These are phyloP conservation scores for Nothocercus nigrocapillus DNA, from an alignment of 2,113 vertebrate species.

Conservation along the genomic window DNA sequence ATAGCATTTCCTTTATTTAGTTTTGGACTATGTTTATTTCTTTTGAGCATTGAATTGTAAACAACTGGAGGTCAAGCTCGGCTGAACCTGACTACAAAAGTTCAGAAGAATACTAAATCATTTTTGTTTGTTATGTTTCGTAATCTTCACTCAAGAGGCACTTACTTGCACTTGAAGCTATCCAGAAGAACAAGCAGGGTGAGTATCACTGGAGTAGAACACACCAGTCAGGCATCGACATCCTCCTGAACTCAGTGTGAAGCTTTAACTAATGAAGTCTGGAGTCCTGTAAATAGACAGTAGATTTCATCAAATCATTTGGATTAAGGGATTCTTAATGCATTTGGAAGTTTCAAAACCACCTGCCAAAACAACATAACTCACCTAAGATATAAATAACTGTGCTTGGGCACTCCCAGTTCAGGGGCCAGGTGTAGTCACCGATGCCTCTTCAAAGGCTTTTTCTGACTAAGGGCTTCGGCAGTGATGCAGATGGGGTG, in stretches of 20 bases:
- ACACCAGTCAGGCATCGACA: neutral
- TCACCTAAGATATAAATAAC: neutral
- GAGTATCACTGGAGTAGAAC: neutral
- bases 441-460: neutral
- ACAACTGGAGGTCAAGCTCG: neutral
- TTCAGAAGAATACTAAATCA: neutral
- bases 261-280: neutral
- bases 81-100: neutral
- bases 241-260: neutral
- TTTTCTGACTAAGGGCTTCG: neutral
- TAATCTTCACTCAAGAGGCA: neutral
- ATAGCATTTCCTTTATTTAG: neutral
- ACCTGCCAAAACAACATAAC: neutral
- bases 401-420: neutral
- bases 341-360: neutral
- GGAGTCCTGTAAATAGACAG: neutral
- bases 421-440: neutral
- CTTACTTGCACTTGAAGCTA: neutral
- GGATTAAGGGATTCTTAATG: neutral
- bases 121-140: constrained; percentile 11
- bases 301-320: neutral
- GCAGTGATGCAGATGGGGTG: neutral
- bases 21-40: neutral
- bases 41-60: neutral
- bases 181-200: neutral